phyloP scores from a whole-genome alignment of 2,888 invertebrate species.

The Drosophila peninsularis region DNA sequence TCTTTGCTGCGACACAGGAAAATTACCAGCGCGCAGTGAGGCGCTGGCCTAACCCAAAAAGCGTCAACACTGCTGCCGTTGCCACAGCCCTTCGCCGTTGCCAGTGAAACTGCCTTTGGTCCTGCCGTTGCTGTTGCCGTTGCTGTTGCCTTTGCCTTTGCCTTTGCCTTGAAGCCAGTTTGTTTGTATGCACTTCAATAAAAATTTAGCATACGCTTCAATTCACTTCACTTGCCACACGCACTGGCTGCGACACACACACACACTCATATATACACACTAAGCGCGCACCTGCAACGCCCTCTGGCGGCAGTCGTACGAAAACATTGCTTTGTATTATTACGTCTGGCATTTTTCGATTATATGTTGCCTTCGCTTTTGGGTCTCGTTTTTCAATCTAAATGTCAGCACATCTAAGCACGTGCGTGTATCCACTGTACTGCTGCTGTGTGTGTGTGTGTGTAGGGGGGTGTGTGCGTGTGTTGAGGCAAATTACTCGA shows the following conservation, averaged over 20 bases:
- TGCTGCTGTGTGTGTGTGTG: neutral
- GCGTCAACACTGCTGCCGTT: constrained; percentile 19
- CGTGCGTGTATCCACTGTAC: constrained; percentile 41
- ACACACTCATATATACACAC: neutral
- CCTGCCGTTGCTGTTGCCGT: constrained; percentile 26
- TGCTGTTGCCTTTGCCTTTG: constrained; percentile 4
- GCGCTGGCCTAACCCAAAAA: constrained; percentile 19
- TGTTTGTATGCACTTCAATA: constrained; percentile 76
- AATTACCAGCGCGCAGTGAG: constrained; percentile 54
- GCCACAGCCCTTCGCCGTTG: constrained; percentile 9
- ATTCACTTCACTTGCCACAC: constrained; percentile 69
- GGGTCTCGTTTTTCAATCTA: constrained; percentile 73
- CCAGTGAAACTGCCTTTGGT: neutral
- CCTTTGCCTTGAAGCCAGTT: constrained; percentile 53
- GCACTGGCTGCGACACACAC: constrained; percentile 25
- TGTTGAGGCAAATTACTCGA: constrained; percentile 70
- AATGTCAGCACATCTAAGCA: constrained; percentile 70
- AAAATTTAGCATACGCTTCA: constrained; percentile 76
- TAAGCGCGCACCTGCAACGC: constrained; percentile 55
- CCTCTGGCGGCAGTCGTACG: constrained; percentile 55
- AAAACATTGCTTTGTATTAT: constrained; percentile 74
- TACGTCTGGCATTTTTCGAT: constrained; percentile 66
- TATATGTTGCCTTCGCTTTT: constrained; percentile 64
- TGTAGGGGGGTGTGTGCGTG: constrained; percentile 45
- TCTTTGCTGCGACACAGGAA: constrained; percentile 23